Percentiles rank a stretch among this genome's conserved stretches.
phyloP scores from a whole-genome alignment of 2,888 invertebrate genomes.

The Dasysyrphus albostriatus region DNA sequence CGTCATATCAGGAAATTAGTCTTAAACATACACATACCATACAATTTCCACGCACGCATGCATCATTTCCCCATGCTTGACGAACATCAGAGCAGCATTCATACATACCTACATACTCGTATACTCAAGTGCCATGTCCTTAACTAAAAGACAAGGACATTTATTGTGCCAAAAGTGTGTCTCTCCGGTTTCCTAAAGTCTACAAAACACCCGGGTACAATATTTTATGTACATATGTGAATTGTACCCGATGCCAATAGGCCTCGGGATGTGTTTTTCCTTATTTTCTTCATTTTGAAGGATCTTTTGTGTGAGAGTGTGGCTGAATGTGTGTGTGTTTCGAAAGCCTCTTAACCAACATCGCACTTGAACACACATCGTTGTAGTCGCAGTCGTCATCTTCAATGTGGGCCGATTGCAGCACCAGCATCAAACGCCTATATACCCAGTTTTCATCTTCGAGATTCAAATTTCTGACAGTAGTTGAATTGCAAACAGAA shows the following conservation, averaged over 20 bases:
- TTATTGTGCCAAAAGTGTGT: slow-evolving; percentile 40
- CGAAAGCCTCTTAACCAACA: slow-evolving; percentile 58
- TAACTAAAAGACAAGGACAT: slow-evolving; percentile 27
- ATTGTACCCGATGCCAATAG: slow-evolving; percentile 1
- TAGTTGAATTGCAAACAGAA: slow-evolving; percentile 19
- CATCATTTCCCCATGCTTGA: slow-evolving; percentile 10
- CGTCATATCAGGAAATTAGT: slow-evolving; percentile 66
- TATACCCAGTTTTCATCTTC: neutral
- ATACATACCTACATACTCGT: neutral
- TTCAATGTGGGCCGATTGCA: neutral
- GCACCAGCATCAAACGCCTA: neutral
- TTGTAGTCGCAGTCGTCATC: neutral
- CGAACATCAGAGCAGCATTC: neutral
- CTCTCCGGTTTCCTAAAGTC: slow-evolving; percentile 32
- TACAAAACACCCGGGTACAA: neutral
- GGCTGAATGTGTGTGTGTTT: neutral
- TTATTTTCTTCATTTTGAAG: slow-evolving; percentile 19
- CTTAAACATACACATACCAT: neutral
- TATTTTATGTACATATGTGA: neutral
- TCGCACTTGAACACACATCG: slow-evolving; percentile 48
- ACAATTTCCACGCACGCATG: slow-evolving; percentile 59
- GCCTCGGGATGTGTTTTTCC: slow-evolving; percentile 36
- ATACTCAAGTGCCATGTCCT: slow-evolving; percentile 9
- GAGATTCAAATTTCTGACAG: slow-evolving; percentile 44
- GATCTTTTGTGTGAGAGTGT: neutral